Conservation (phyloP, 2,113 vertebrate genomes). For the Tragelaphus scriptus region DNA sequence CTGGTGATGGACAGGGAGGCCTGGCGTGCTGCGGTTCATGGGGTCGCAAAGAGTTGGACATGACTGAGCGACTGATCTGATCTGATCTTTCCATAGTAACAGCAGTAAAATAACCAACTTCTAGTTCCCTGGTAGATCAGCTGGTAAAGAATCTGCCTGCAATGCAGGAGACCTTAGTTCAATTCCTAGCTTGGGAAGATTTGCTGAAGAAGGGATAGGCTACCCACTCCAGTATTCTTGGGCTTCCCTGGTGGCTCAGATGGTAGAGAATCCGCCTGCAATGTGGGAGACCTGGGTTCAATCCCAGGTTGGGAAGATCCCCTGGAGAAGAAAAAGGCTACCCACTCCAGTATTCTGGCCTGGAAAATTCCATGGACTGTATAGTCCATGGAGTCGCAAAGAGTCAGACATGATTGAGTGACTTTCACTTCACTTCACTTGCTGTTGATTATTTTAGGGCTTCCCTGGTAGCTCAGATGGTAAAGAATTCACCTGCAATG, state of each 20-base stretch:
- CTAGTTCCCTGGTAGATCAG: background rate
- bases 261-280: background rate
- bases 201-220: background rate
- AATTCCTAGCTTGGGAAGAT: background rate
- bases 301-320: background rate
- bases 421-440: background rate
- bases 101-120: background rate
- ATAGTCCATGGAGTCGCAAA: background rate
- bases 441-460: background rate
- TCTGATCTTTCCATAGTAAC: background rate
- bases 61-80: too few species aligned
- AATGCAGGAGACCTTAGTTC: background rate
- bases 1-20: too few species aligned
- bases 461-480: background rate
- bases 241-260: background rate
- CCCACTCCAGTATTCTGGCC: background rate
- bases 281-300: background rate
- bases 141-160: background rate
- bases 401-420: background rate
- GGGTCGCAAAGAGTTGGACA: too few species aligned
- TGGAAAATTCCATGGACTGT: background rate
- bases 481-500: background rate
- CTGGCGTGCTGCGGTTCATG: too few species aligned
- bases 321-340: background rate
- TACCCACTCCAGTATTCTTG: background rate